Conservation (phyloP, 1,140 invertebrate species). For the Papilio xuthus region DNA sequence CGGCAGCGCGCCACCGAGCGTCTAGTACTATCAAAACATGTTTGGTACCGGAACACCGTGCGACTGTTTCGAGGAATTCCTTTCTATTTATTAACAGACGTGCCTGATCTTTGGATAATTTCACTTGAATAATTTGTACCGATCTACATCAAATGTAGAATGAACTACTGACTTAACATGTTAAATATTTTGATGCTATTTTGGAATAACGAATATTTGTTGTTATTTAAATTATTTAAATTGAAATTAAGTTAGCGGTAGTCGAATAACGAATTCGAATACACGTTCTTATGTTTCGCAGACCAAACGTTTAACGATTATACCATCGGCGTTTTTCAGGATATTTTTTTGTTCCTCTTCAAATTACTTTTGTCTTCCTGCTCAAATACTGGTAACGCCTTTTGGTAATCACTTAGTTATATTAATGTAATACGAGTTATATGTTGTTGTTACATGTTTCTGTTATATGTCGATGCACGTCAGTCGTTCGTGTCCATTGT, state of each 20-base stretch:
- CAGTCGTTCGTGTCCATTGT: slow-evolving; percentile 52
- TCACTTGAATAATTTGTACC: slow-evolving; percentile 2
- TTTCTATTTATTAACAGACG: slow-evolving; percentile 32
- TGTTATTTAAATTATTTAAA: neutral
- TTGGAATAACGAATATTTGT: neutral
- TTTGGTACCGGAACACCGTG: slow-evolving; percentile 29
- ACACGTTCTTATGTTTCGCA: neutral
- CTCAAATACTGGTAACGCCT: neutral
- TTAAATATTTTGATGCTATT: neutral
- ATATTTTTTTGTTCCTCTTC: neutral
- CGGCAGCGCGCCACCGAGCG: slow-evolving; percentile 49
- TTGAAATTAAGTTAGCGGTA: neutral
- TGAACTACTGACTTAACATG: too few relatives aligned
- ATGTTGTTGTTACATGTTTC: slow-evolving; percentile 37
- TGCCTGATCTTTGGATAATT: slow-evolving; percentile 23
- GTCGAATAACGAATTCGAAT: neutral
- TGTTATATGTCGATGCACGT: slow-evolving; percentile 50
- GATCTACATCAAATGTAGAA: neutral
- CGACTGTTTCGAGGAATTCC: slow-evolving; percentile 30
- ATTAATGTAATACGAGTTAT: neutral
- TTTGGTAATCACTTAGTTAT: slow-evolving; percentile 7
- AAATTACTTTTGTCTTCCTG: too few relatives aligned
- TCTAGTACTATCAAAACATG: slow-evolving; percentile 47
- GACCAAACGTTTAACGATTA: neutral
- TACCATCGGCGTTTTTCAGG: neutral